Evolutionary conservation across 2,888 invertebrate genomes (phyloP).

Genomic region (Oligia latruncula): DNA sequence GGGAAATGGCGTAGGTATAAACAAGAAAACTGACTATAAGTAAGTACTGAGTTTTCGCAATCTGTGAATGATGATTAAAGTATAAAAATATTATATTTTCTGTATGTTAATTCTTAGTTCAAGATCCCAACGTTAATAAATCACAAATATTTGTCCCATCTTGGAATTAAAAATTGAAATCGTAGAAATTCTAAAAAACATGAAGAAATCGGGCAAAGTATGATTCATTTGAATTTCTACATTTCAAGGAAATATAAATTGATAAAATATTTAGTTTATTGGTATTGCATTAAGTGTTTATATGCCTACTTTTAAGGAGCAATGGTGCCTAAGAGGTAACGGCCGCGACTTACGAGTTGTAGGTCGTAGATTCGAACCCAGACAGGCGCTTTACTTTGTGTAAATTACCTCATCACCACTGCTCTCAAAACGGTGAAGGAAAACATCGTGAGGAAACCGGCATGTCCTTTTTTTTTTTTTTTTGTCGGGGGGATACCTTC

Average conservation of each 20-base stretch:
- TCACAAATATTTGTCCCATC: neutral
- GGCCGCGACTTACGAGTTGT: no score
- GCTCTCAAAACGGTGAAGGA: no score
- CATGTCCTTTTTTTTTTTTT: no score
- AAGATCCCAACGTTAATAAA: neutral
- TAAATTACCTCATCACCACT: no score
- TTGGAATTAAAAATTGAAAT: slow-evolving; percentile 11
- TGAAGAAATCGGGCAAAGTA: slow-evolving; percentile 16
- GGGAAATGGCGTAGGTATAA: neutral
- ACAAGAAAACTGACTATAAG: neutral
- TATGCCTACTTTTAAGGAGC: neutral
- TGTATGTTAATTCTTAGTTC: neutral
- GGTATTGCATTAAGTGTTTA: neutral
- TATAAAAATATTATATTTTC: neutral
- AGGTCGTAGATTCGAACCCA: no score
- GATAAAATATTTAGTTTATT: neutral
- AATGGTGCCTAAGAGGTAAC: no score
- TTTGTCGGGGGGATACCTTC: no score
- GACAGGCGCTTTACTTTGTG: no score
- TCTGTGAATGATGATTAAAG: neutral
- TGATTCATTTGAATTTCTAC: slow-evolving; percentile 12
- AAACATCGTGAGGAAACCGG: no score
- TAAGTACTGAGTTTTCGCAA: neutral
- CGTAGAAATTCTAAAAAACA: slow-evolving; percentile 13
- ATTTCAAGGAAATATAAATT: slow-evolving; percentile 1